Conservation (phyloP, 2,797 vertebrate genomes). For the Chrysocyon brachyurus region DNA sequence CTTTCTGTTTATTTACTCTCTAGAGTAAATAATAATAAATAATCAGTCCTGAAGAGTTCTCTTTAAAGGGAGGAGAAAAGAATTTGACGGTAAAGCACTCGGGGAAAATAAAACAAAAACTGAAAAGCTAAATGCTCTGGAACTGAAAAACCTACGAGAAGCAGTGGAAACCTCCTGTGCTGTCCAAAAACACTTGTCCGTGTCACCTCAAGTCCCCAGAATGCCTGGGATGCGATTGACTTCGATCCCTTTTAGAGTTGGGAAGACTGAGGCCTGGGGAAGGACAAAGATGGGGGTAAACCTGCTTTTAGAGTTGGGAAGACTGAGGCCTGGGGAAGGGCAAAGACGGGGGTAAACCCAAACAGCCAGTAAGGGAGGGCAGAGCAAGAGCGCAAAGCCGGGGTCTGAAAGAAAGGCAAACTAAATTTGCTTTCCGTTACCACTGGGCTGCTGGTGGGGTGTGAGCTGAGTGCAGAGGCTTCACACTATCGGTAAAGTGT, state of each 20-base stretch:
- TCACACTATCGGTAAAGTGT: background rate
- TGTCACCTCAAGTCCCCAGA: background rate
- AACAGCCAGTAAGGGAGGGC: background rate
- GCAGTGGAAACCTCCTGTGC: background rate
- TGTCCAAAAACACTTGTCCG: background rate
- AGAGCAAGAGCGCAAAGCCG: background rate
- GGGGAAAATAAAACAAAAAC: background rate
- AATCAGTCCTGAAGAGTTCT: background rate
- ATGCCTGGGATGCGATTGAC: background rate
- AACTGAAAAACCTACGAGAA: background rate
- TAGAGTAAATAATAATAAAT: conserved; percentile 44
- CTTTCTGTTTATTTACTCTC: conserved; percentile 66
- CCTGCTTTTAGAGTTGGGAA: no score
- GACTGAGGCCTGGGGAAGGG: no score
- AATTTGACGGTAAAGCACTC: conserved; percentile 29
- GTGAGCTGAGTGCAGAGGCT: background rate
- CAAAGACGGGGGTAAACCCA: no score
- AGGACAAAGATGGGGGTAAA: no score
- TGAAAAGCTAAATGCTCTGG: background rate
- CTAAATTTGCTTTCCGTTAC: background rate
- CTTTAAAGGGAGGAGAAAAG: background rate
- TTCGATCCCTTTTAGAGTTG: background rate
- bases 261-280: no score
- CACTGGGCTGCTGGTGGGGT: background rate
- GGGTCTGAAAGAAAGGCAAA: background rate